These are phyloP conservation scores for Geophilus truncorum DNA, from an alignment of 2,888 invertebrate species.

Conservation along the genomic window DNA sequence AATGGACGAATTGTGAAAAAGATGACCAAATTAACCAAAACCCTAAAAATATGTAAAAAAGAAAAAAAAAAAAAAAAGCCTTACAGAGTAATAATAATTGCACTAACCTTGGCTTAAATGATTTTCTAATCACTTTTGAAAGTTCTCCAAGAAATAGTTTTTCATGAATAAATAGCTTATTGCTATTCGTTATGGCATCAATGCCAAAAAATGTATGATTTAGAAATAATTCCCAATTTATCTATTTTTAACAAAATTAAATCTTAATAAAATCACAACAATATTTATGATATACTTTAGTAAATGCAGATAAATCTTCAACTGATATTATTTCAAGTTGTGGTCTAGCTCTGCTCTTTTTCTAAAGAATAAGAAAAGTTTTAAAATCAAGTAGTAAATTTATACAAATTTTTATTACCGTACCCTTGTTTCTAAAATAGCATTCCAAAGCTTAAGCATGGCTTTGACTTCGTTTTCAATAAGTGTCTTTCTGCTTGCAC, in stretches of 20 bases:
- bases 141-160: not conserved
- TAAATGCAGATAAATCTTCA: not conserved
- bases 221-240: not conserved
- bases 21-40: not conserved
- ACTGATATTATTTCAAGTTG: not conserved
- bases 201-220: not conserved
- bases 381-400: not conserved
- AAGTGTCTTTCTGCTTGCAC: not conserved
- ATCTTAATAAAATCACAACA: not conserved
- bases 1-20: not conserved
- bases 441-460: not conserved
- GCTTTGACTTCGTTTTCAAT: not conserved
- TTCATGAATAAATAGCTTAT: not conserved
- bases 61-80: not conserved
- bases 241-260: not conserved
- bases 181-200: not conserved
- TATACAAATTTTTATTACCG: too few relatives aligned
- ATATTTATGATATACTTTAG: not conserved
- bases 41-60: not conserved
- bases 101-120: not conserved
- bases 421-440: not conserved
- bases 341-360: not conserved
- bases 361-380: not conserved
- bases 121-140: not conserved
- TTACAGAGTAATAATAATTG: too few relatives aligned